Evolutionary conservation across 1,140 invertebrate species (phyloP).

Genomic region (Melitaea cinxia): DNA sequence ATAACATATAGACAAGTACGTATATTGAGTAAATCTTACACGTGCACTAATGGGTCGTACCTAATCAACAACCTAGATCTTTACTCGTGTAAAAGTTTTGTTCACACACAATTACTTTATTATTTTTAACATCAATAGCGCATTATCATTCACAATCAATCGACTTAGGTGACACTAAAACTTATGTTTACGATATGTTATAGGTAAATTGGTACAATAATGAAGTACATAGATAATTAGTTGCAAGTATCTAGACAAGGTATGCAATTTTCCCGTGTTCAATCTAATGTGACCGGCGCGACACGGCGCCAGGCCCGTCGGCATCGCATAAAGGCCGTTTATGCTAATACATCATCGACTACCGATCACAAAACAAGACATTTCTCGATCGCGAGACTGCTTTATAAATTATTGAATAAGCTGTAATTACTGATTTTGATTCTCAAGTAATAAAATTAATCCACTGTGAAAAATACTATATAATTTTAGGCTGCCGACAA

Average conservation of each 20-base stretch:
- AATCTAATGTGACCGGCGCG: slow-evolving; percentile 69
- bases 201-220: slow-evolving; percentile 53
- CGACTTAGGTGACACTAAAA: slow-evolving; percentile 7
- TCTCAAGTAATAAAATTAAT: slow-evolving; percentile 22
- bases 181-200: slow-evolving; percentile 2
- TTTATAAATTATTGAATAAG: slow-evolving; percentile 74
- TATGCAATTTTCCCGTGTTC: slow-evolving; percentile 73
- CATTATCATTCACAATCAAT: not conserved
- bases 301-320: slow-evolving; percentile 67
- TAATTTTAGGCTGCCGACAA: slow-evolving; percentile 18
- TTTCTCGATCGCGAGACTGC: slow-evolving; percentile 62
- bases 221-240: slow-evolving; percentile 69
- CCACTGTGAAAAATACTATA: slow-evolving; percentile 17
- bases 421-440: slow-evolving; percentile 56
- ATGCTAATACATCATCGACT: slow-evolving; percentile 69
- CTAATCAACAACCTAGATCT: not conserved
- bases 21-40: not conserved
- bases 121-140: not conserved
- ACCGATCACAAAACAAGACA: slow-evolving; percentile 49
- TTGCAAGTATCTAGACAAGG: slow-evolving; percentile 65
- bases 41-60: not conserved
- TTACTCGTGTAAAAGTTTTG: not conserved
- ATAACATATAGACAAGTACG: not conserved
- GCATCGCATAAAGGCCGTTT: slow-evolving; percentile 68
- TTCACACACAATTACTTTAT: not conserved